Evolutionary conservation across 1,140 invertebrate species (phyloP), one percentile per base, ranked within the genome.

Genomic region (Caenorhabditis latens): DNA sequence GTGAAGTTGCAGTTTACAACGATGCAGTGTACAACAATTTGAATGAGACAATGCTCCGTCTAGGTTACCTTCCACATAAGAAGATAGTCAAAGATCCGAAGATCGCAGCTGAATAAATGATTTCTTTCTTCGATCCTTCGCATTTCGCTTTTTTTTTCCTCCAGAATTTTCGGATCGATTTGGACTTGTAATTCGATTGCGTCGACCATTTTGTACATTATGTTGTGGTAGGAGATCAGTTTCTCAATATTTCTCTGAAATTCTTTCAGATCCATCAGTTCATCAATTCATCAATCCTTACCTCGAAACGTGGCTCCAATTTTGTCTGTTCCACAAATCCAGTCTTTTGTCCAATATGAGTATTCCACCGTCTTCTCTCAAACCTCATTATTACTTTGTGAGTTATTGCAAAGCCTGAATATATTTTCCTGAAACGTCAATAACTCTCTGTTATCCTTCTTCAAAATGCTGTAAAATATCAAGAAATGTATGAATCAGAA

Each of bases 231-330:
- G 40, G 65, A 43, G 65, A 46, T 71, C 4, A 71, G 42, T 8
- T 71, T 71, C 13, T 71, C 65, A 24, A 71, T 71, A n/a, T 71
- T 71, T 71, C 65, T 71, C 65, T 71, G 42, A 1, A 71, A 71
- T 4, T 19, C 0, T 7, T 71, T 11, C 6, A 4, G 65, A 43
- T n/a, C 1, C n/a, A 16, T n/a, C n/a, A n/a, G n/a, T n/a, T n/a
- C n/a, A n/a, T n/a, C n/a, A 61, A 61, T 1, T 14, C 16, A 43
- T 11, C 11, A 71, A 19, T 24, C 14, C 14, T 63, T 32, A 71
- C 65, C 42, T 71, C 65, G 46, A 71, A 71, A 7, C 65, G 11
- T 16, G 65, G 65, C 19, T 71, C 65, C 42, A 71, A 19, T 8
- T 71, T 71, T 16, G 65, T 71, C 40, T 7, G 24, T 16, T 71